Base-by-base conservation (phyloP, 2,888 invertebrate genomes). In the Cantharis nigra region DNA sequence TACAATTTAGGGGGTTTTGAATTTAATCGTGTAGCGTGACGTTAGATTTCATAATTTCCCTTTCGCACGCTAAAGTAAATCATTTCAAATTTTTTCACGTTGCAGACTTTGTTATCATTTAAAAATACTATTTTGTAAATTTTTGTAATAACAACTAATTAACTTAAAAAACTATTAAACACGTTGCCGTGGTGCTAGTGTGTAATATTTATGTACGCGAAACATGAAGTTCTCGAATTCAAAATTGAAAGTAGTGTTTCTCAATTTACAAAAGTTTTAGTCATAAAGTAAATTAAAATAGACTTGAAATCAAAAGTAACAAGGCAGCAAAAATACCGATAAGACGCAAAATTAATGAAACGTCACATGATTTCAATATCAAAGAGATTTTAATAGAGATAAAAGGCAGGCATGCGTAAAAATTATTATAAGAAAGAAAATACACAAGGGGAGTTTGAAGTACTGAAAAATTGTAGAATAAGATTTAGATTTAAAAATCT, bases 321-420 rank as follows among this genome's bases (percentile, higher is more conserved):
- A 77, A 79, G 83, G 83, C 83, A 84, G 81, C 82, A 84, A 85
- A 86, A 86, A 86, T 86, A 82, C 85, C 85, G 86, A 86, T 84
- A 86, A 86, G 87, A 87, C 86, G 84, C 85, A 82, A 85, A 87
- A 88, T 88, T 87, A 88, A 88, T 87, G 87, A 88, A 88, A 88
- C 87, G 87, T 87, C 88, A 87, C 87, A 87, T 89, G 89, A 88
- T 88, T 87, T 87, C 88, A 88, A 88, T 88, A 88, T 88, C 88
- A 87, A 88, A 88, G 87, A 86, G 88, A 88, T 88, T 88, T 88
- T 88, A 89, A 88, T 89, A 86, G 88, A 87, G 87, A 88, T 87
- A 86, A 86, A 87, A 85, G 82, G 85, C 87, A 86, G 85, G 86
- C 87, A 87, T 87, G 88, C 88, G 87, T 85, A 88, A 88, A 89